Evolutionary conservation across 2,888 invertebrate genomes (phyloP), one percentile per base, ranked within the genome.

Genomic region (Cloeon dipterum): DNA sequence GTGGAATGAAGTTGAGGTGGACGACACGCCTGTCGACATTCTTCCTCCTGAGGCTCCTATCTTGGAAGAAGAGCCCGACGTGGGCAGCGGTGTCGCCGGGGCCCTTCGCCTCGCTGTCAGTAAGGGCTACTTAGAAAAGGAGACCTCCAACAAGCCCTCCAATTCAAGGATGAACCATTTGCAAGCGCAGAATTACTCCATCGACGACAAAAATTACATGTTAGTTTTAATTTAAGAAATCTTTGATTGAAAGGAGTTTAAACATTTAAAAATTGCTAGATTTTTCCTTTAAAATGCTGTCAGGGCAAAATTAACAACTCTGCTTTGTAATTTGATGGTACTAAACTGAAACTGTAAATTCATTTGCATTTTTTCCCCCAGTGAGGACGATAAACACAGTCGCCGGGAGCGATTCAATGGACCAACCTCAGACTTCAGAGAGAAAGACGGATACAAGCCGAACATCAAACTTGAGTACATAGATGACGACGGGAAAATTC

Each of bases 391-490:
- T 49, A 71, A 73, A 54, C 66, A 72, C 50, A 70, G 74, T 4
- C 47, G 68, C 68, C 45, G 82, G 70, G 65, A 71, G 68, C 50
- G 70, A 35, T 81, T 77, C 48, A 62, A 70, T 40, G 93, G 91
- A 0, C 88, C 89, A 20, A 73, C 83, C 37, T 70, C 70, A 42
- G 91, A 93, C 41, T 96, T 96, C 60, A 81, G 77, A 52, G 91
- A 96, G 54, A 88, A 86, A 56, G 73, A 75, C 37, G 64, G 68
- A 40, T 94, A 91, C 58, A 79, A 83, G 50, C 94, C 94, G 2
- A 83, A 82, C 55, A 79, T 94, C 26, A 91, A 91, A 58, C 62
- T 96, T 48, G 91, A 94, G 54, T 99, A 99, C 56, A 86, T 89
- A 44, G 96, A 98, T 59, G 93, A 94, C 52, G 82, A 83, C 51